A percentile compares a stretch with the other conserved stretches of the same genome.
These are phyloP conservation scores for Lasioglossum marginatum DNA, from an alignment of 2,888 invertebrate species.

Conservation along the genomic window DNA sequence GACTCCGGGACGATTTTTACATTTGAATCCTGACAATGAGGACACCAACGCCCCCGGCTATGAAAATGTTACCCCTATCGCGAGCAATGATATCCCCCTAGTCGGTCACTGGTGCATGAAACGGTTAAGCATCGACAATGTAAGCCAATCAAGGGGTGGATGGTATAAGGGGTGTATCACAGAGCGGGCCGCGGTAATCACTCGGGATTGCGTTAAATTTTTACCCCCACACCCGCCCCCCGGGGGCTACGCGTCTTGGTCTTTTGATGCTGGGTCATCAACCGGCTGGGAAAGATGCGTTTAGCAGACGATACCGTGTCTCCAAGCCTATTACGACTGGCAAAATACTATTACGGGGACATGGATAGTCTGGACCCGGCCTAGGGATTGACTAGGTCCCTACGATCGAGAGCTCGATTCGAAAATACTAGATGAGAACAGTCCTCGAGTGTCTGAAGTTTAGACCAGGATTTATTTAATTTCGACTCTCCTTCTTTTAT, in stretches of 20 bases:
- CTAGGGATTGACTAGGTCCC: neutral
- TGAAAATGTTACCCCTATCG: constrained; percentile 84
- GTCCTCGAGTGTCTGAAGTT: neutral
- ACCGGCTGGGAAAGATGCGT: constrained; percentile 59
- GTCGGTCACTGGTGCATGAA: constrained; percentile 84
- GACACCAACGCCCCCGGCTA: constrained; percentile 68
- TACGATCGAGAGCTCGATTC: neutral
- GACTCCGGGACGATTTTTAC: constrained; percentile 64
- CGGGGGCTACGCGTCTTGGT: constrained; percentile 55
- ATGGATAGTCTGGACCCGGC: neutral
- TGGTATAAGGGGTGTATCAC: constrained; percentile 76
- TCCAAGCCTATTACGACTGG: neutral
- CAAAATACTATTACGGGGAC: neutral
- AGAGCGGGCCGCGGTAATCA: constrained; percentile 81
- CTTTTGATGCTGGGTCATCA: constrained; percentile 64
- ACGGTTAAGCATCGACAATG: constrained; percentile 84
- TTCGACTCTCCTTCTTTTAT: neutral
- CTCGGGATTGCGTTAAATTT: constrained; percentile 83
- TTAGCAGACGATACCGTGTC: constrained; percentile 18
- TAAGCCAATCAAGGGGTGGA: constrained; percentile 83
- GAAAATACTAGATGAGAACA: neutral
- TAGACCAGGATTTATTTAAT: neutral
- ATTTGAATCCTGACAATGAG: constrained; percentile 73
- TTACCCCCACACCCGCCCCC: constrained; percentile 68
- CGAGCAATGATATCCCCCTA: constrained; percentile 80